A percentile compares a stretch with the other conserved stretches of the same genome.
Conservation (phyloP, 35 echinoderm and acorn worm genomes). For the Lytechinus variegatus region DNA sequence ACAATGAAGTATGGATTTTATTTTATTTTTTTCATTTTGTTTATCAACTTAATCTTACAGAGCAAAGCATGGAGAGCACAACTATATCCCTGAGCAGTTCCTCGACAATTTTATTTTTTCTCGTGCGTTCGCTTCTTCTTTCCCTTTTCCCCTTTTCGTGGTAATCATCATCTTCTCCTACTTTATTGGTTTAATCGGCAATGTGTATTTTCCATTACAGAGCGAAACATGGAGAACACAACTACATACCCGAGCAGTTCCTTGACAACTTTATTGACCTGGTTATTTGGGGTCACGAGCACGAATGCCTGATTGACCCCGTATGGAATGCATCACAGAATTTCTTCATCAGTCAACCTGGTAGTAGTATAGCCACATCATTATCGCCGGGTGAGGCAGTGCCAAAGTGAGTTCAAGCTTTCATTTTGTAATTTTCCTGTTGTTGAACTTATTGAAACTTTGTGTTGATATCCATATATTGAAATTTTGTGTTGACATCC, state of each 20-base stretch:
- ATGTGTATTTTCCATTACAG: slow-evolving; percentile 32
- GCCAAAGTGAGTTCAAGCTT: slow-evolving; percentile 68
- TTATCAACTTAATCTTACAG: slow-evolving; percentile 58
- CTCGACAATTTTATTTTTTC: slow-evolving; percentile 72
- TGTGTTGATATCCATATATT: too few relatives aligned
- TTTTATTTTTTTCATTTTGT: too few relatives aligned
- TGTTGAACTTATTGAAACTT: too few relatives aligned
- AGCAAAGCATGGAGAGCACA: slow-evolving; percentile 82
- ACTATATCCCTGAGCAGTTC: slow-evolving; percentile 94
- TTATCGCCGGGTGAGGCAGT: slow-evolving; percentile 77
- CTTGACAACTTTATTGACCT: slow-evolving; percentile 92
- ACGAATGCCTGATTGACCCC: slow-evolving; percentile 89
- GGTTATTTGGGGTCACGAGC: slow-evolving; percentile 96
- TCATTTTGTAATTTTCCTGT: too few relatives aligned
- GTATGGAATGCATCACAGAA: slow-evolving; percentile 78
- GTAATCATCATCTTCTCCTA: too few relatives aligned
- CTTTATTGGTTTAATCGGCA: too few relatives aligned
- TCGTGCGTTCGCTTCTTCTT: too few relatives aligned
- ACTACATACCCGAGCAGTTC: slow-evolving; percentile 97
- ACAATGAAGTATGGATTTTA: too few relatives aligned
- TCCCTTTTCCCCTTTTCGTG: too few relatives aligned
- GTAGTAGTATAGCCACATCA: slow-evolving; percentile 96
- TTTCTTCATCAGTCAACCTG: slow-evolving; percentile 96
- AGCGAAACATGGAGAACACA: slow-evolving; percentile 83
- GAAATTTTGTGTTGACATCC: too few relatives aligned